Base-by-base conservation (phyloP, 2,113 vertebrate genomes). In the Corvus cornix region DNA sequence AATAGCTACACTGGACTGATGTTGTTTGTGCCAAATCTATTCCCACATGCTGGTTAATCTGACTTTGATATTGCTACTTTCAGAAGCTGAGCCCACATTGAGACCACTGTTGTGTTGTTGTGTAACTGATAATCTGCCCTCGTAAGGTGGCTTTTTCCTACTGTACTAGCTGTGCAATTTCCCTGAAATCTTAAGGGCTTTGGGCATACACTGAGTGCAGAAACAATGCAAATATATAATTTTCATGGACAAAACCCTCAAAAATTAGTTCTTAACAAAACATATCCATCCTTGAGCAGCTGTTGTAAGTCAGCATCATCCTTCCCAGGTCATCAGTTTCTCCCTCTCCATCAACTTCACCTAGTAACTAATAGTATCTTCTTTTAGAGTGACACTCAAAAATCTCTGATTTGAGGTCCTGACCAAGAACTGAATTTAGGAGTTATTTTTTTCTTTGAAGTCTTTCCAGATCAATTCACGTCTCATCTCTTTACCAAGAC, bases 1-100 rank as follows among this genome's bases (percentile, higher is more conserved):
- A 82, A 75, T 41, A 75, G 41, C 70, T 87, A 20, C 1, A 0
- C 26, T 59, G 37, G 77, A 21, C 49, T 83, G 19, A 37, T 41
- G 56, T n/a, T 64, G 44, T 53, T 89, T 87, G 59, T 96, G 90
- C 82, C 87, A 88, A 91, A 67, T 59, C 75, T 95, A 21, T 90
- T 95, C 84, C 89, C 91, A 53, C 13, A 8, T 31, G 66, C 69
- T 68, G 46, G 16, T 82, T 96, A 89, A 94, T 89, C 77, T 92
- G 93, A 90, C 93, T 91, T 96, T 86, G 86, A 88, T 96, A 94
- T 94, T 93, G 82, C 46, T 90, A 13, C 67, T 88, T 85, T 85
- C 37, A 90, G 87, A 96, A 96, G 55, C 59, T 80, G 84, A 93
- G 67, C 84, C 59, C 84, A 73, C 44, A 17, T 9, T 14, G 43